phyloP scores from a whole-genome alignment of 2,888 invertebrate species.

The Cryptocephalus primarius region DNA sequence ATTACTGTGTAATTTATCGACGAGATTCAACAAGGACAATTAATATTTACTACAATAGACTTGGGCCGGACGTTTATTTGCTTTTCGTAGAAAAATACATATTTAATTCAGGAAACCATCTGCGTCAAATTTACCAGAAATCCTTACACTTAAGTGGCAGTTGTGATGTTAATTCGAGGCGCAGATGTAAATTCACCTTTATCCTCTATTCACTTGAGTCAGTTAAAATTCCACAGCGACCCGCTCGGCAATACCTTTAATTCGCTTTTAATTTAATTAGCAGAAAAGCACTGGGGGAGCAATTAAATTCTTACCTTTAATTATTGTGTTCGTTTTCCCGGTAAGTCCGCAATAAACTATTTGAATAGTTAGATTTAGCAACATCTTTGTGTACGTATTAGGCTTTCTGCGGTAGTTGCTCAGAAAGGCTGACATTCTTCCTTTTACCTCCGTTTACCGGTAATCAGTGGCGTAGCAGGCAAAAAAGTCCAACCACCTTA shows the following conservation, averaged over 20 bases:
- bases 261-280: constrained; percentile 16
- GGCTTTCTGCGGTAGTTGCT: constrained; percentile 4
- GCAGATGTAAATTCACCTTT: constrained; percentile 12
- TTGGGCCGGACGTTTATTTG: too few species aligned
- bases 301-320: constrained; percentile 13
- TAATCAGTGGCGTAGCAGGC: neutral
- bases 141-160: too few species aligned
- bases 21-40: constrained; percentile 2
- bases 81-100: too few species aligned
- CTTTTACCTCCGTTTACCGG: neutral
- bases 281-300: constrained; percentile 15
- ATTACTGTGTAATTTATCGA: constrained; percentile 12
- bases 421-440: constrained; percentile 3
- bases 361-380: constrained; percentile 14
- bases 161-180: constrained; percentile 13
- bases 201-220: constrained; percentile 2
- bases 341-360: constrained; percentile 12
- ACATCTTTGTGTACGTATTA: constrained; percentile 15
- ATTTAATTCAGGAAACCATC: too few species aligned
- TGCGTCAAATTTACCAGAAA: too few species aligned
- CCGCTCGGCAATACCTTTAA: constrained; percentile 13
- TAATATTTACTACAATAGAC: too few species aligned
- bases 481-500: constrained; percentile 1
- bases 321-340: constrained; percentile 14
- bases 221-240: constrained; percentile 10